Percentiles rank a stretch among this genome's conserved stretches.
These are phyloP conservation scores for Colostygia pectinataria DNA, from an alignment of 2,888 invertebrate genomes.

Conservation along the genomic window DNA sequence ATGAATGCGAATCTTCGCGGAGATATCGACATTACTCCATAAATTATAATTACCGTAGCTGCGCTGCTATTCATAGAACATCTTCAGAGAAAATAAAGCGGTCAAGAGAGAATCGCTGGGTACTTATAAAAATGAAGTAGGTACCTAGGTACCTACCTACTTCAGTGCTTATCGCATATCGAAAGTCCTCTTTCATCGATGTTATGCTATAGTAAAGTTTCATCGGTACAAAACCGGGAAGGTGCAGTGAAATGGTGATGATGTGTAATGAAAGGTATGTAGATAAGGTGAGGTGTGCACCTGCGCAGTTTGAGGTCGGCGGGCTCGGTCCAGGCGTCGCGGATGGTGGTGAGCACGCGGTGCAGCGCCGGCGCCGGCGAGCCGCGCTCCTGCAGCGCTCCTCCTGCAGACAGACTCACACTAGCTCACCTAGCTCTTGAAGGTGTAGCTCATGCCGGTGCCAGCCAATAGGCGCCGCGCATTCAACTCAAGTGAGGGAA, in stretches of 20 bases:
- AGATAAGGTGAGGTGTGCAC: constrained; percentile 18
- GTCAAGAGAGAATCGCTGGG: not conserved
- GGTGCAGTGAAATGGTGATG: too few species aligned
- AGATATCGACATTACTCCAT: constrained; percentile 13
- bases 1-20: constrained; percentile 15
- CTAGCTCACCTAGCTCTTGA: too few species aligned
- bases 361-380: constrained; percentile 42
- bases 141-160: too few species aligned
- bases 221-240: too few species aligned
- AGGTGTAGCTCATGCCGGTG: too few species aligned
- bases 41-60: not conserved
- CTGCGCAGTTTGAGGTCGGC: constrained; percentile 36
- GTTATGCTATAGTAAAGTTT: too few species aligned
- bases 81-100: not conserved
- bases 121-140: too few species aligned
- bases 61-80: not conserved
- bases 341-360: constrained; percentile 56
- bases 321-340: constrained; percentile 48
- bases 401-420: too few species aligned
- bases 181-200: too few species aligned
- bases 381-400: not conserved
- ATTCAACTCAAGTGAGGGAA: too few species aligned
- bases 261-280: not conserved
- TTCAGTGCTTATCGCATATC: too few species aligned
- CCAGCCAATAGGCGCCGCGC: too few species aligned